Percentiles rank a stretch among this genome's conserved stretches.
Evolutionary conservation across 2,113 vertebrate genomes (phyloP).

Genomic region (Canis aureus): DNA sequence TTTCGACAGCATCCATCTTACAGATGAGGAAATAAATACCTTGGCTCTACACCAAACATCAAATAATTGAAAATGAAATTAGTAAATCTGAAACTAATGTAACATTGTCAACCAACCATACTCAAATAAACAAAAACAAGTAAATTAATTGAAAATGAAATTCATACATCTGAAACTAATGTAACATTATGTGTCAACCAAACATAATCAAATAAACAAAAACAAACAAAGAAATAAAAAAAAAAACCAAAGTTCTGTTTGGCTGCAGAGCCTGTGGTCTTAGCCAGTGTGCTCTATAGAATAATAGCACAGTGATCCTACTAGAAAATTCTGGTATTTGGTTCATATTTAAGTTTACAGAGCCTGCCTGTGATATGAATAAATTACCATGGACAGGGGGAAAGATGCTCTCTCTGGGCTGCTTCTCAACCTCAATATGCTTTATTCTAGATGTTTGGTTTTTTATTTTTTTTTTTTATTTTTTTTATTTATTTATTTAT

Average conservation of each 20-base stretch:
- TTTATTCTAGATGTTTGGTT: not conserved
- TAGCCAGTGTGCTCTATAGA: not conserved
- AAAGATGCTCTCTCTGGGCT: not conserved
- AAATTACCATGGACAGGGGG: not conserved
- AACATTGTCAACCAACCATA: too few relatives aligned
- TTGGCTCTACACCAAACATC: not conserved
- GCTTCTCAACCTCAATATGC: not conserved
- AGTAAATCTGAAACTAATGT: too few relatives aligned
- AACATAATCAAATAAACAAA: not conserved
- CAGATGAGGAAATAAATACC: not conserved
- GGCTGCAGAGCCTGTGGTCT: not conserved
- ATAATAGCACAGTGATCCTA: not conserved
- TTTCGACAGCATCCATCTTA: not conserved
- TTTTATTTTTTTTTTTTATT: not conserved
- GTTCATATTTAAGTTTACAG: not conserved
- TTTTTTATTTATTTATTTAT: too few relatives aligned
- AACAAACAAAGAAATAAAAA: not conserved
- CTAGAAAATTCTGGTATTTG: not conserved
- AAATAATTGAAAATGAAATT: not conserved
- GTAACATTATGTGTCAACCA: not conserved
- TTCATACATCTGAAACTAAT: not conserved
- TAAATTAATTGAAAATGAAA: not conserved
- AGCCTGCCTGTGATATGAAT: not conserved
- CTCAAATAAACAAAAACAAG: too few relatives aligned
- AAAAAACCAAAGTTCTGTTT: not conserved